Evolutionary conservation across 2,113 vertebrate genomes (phyloP), one percentile per base, ranked within the genome.

Genomic region (Tinamus guttatus): DNA sequence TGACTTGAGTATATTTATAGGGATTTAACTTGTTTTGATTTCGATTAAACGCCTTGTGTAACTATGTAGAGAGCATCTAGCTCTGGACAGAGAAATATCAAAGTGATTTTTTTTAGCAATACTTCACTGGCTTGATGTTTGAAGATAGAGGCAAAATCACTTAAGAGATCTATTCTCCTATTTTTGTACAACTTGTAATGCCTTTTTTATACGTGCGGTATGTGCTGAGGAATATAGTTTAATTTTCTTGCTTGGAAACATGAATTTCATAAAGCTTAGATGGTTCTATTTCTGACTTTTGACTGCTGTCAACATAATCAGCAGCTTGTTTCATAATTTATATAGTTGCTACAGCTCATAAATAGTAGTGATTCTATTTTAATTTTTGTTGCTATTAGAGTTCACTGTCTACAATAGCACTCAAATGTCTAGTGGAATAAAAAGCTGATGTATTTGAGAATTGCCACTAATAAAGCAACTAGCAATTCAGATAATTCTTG

Each of bases 401-500:
- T 67, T 84, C 11, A 25, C 28, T 89, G 28, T 89, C 95, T 92
- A 71, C 27, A 82, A 36, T 82, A 68, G 30, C 76, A 96, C 89
- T 92, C 34, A 93, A 94, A 86, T 68, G 11, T 86, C 68, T 74
- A 94, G 41, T 93, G 47, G 20, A 76, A 81, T 81, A 88, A 94
- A 89, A 68, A 69, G 32, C 34, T 81, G 38, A 54, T 28, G 24
- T 67, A 36, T 81, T 74, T 95, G 51, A 89, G 36, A 85, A 80
- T 60, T 90, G 7, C 51, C 83, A 11, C 56, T 95, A 85, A 81
- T 89, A 89, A 93, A 90, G 28, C 27, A 81, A 94, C 89, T 27
- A 47, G 10, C 11, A 41, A 79, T 85, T 93, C 59, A 52, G 24
- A 74, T 88, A 87, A 81, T 82, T 86, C 40, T 40, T 84, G 15